Base-by-base conservation (phyloP, 1,140 invertebrate species). In the Archegozetes longisetosus region DNA sequence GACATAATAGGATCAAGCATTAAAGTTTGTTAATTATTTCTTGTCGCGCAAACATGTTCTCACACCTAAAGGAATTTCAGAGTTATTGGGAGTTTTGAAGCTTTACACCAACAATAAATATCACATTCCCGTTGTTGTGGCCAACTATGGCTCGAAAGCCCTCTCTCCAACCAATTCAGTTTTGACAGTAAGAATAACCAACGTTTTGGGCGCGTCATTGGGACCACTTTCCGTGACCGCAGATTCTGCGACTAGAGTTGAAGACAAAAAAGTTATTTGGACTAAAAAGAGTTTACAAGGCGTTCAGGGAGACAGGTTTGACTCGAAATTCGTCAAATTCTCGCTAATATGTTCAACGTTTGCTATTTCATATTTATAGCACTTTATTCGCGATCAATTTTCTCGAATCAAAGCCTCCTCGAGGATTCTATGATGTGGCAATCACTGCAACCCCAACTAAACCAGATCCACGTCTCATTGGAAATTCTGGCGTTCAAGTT, bases 1-100 rank as follows among this genome's bases (percentile, higher is more conserved):
- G 25, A 70, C 90, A 28, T 80, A 76, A 24, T 74, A 80, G 65
- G 82, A 84, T 22, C 91, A 95, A 74, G 81, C 82, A 22, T 78
- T 87, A 9, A 96, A 96, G 75, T 85, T 97, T 65, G 82, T 83
- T 17, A 88, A 88, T 70, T 97, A 96, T 75, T 80, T 96, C 64
- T 72, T 94, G 46, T 88, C 84, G n/a, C 79, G 92, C 29, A 82
- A 84, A 66, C 88, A 86, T 53, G 89, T 95, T 2, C 88, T 88
- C 69, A 82, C 85, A 25, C 75, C 84, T 0, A 86, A 86, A 70
- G 88, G 88, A 28, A 85, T 83, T 13, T 80, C 82, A 47, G 78
- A 82, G 58, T 75, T 96, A 23, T 70, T 93, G 1, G 84, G 88
- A 60, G 84, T 85, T 0, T 73, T 92, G n/a, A 78, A 79, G 62